These are phyloP conservation scores for Triops longicaudatus DNA, from an alignment of 1,140 invertebrate genomes.

Conservation along the genomic window DNA sequence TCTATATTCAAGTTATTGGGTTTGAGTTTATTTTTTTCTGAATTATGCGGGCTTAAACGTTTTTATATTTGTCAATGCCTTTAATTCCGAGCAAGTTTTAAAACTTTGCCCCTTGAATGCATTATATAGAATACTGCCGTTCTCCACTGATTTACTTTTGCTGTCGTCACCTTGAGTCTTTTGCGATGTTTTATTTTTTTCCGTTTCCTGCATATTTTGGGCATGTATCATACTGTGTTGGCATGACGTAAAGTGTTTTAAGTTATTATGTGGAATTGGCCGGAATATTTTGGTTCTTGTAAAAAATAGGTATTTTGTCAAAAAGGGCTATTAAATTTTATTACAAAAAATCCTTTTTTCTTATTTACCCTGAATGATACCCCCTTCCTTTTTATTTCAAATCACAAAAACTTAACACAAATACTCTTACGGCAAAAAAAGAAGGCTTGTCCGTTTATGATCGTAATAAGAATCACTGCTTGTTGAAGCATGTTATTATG, in stretches of 20 bases:
- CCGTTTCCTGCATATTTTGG: neutral
- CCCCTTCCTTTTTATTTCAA: neutral
- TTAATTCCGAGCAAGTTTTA: too few species aligned
- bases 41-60: neutral
- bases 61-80: neutral
- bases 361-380: neutral
- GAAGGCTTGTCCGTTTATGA: too few species aligned
- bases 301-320: neutral
- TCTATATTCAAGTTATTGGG: constrained; percentile 10
- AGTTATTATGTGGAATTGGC: constrained; percentile 11
- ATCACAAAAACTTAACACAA: neutral
- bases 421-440: too few species aligned
- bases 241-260: neutral
- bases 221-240: constrained; percentile 4
- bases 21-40: constrained; percentile 17
- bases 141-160: neutral
- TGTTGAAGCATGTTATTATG: too few species aligned
- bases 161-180: neutral
- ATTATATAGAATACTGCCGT: too few species aligned
- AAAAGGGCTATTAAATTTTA: constrained; percentile 9
- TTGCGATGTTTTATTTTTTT: neutral
- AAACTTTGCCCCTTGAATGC: too few species aligned
- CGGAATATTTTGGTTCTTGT: constrained; percentile 6
- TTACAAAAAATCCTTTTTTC: neutral
- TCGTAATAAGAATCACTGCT: too few species aligned